Evolutionary conservation across 2,888 invertebrate genomes (phyloP).

Genomic region (Thereva nobilitata): DNA sequence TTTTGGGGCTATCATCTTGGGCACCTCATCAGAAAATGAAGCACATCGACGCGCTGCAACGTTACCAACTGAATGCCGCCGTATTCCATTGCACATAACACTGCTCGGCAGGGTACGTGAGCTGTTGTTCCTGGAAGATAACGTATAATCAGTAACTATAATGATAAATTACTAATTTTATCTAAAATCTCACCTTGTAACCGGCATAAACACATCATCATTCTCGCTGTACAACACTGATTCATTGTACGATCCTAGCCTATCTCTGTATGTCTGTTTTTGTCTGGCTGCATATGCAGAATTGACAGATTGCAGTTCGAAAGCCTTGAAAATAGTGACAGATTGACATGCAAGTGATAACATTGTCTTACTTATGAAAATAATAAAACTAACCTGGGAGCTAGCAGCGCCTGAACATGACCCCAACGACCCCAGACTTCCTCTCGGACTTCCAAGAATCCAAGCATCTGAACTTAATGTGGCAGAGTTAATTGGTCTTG

Average conservation of each 20-base stretch:
- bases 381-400: slow-evolving; percentile 15
- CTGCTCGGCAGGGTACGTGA: slow-evolving; percentile 36
- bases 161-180: background rate
- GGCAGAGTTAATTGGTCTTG: slow-evolving; percentile 55
- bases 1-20: slow-evolving; percentile 57
- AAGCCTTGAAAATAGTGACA: slow-evolving; percentile 27
- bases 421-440: slow-evolving; percentile 54
- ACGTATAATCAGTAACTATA: background rate
- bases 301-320: slow-evolving; percentile 40
- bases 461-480: slow-evolving; percentile 55
- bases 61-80: slow-evolving; percentile 57
- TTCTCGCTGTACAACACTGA: slow-evolving; percentile 49
- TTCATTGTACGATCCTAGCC: slow-evolving; percentile 57
- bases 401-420: slow-evolving; percentile 47
- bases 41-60: slow-evolving; percentile 49
- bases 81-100: slow-evolving; percentile 50
- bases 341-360: background rate
- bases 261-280: slow-evolving; percentile 52
- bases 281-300: slow-evolving; percentile 39
- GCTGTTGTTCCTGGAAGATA: slow-evolving; percentile 26
- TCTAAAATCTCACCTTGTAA: slow-evolving; percentile 51
- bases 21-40: slow-evolving; percentile 57
- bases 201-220: slow-evolving; percentile 54
- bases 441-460: slow-evolving; percentile 55
- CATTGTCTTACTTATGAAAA: no score